Base-by-base conservation (phyloP, 2,888 invertebrate genomes). In the Melangyna quadrimaculata region DNA sequence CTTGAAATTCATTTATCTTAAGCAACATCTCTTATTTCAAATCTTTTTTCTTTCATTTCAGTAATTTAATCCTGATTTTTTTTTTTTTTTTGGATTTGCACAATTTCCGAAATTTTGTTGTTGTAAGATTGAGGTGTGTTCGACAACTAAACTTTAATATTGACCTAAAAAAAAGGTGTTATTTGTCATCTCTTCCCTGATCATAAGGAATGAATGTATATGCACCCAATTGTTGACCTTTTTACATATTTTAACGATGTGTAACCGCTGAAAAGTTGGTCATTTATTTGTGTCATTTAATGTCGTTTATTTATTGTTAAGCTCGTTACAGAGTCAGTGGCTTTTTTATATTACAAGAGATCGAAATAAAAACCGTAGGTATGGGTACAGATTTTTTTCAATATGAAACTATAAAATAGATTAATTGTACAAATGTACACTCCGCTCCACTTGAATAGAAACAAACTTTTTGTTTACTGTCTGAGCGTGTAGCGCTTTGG, bases 61-160 rank as follows among this genome's bases (percentile, higher is more conserved):
- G 17, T 53, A 35, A 53, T 43, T 45, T 53, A 40, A 55, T 55
- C 65, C 40, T 17, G 61, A 37, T 17, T 74, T 12, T 10, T 10
- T 17, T 63, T 53, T 32, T n/a, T 43, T 29, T 43, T 8, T 17
- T 74, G 19, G 22, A 24, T 65, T 55, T 53, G 29, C 29, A 24
- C 29, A 35, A 59, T 59, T 59, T 59, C 35, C 8, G 59, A 59
- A 37, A 57, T 3, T 6, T 19, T 19, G 1, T 27, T 29, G 3
- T 17, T 29, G 19, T 9, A 32, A 57, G 22, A 59, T 69, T 37
- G 48, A 59, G 75, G 75, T 37, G 57, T 75, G 74, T 67, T 74
- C 17, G 17, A 51, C 24, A n/a, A 27, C 17, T 55, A 12, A n/a
- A 29, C 14, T 12, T 65, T 65, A 17, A 43, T 65, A 22, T 53